Evolutionary conservation across 2,113 vertebrate species (phyloP).

Genomic region (Mustela nigripes): DNA sequence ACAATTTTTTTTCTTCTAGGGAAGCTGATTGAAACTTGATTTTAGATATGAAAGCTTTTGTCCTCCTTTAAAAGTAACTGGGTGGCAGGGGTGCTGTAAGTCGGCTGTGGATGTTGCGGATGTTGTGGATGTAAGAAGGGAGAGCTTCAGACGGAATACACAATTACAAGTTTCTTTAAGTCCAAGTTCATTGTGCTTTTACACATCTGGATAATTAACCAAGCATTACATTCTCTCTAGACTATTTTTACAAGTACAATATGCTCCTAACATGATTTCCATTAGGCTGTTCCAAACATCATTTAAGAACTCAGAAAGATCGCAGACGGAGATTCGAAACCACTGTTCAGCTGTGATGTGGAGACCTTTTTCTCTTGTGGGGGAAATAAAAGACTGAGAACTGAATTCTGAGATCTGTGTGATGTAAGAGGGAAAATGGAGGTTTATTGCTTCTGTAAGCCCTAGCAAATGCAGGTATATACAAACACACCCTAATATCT

Average conservation of each 20-base stretch:
- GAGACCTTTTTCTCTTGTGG: slow-evolving; percentile 50
- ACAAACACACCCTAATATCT: slow-evolving; percentile 11
- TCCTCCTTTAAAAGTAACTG: slow-evolving; percentile 66
- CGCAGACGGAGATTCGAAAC: slow-evolving; percentile 60
- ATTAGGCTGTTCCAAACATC: slow-evolving; percentile 68
- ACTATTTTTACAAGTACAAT: slow-evolving; percentile 79
- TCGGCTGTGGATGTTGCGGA: slow-evolving; percentile 61
- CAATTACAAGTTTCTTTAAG: slow-evolving; percentile 54
- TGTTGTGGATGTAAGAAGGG: not conserved
- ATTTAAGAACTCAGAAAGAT: slow-evolving; percentile 63
- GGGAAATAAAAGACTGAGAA: slow-evolving; percentile 58
- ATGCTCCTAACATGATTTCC: slow-evolving; percentile 68
- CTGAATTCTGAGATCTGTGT: slow-evolving; percentile 16
- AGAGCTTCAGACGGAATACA: slow-evolving; percentile 54
- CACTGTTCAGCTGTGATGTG: not conserved
- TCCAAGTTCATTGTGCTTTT: slow-evolving; percentile 71
- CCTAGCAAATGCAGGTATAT: not conserved
- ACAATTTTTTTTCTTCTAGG: slow-evolving; percentile 68
- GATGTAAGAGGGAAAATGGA: slow-evolving; percentile 4
- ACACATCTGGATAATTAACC: slow-evolving; percentile 80
- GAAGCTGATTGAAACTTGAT: slow-evolving; percentile 79
- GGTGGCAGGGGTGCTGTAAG: slow-evolving; percentile 41
- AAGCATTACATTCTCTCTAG: slow-evolving; percentile 70
- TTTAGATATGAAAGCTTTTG: slow-evolving; percentile 78
- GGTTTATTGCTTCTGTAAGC: slow-evolving; percentile 30